phyloP scores from a whole-genome alignment of 30 jellyfish, hydroid and myxozoan genomes.

The Hydractinia symbiolongicarpus region DNA sequence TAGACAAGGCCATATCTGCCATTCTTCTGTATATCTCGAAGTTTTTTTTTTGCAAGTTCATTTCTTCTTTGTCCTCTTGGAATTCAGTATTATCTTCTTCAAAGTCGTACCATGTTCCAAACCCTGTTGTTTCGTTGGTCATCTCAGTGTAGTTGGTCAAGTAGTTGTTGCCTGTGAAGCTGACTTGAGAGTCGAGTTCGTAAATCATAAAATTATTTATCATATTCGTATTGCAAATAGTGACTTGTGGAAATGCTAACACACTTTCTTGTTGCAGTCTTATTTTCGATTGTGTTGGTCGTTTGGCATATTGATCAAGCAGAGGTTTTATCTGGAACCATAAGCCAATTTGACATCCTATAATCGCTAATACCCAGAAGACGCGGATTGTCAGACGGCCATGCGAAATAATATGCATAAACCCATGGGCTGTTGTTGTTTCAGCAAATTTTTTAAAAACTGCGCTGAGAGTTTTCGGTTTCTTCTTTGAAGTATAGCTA shows the following conservation, averaged over 20 bases:
- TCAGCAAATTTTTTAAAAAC: background rate
- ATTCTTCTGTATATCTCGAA: background rate
- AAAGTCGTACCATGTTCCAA: background rate
- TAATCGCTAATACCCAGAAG: conserved; percentile 14
- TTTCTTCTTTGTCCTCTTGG: background rate
- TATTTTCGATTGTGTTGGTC: conserved; percentile 8
- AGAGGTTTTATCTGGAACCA: conserved; percentile 15
- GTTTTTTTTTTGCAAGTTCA: background rate
- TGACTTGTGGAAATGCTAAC: background rate
- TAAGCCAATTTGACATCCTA: conserved; percentile 1
- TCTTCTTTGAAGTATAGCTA: too few species aligned
- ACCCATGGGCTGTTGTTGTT: conserved; percentile 20
- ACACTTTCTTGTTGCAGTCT: background rate
- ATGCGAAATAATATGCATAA: background rate
- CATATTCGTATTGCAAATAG: conserved; percentile 13
- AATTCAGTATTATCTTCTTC: background rate
- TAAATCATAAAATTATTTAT: background rate
- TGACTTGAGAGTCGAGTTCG: background rate
- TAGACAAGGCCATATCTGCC: conserved; percentile 4
- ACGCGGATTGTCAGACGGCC: background rate
- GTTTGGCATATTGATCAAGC: background rate
- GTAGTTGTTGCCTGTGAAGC: background rate
- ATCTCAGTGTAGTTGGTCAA: background rate
- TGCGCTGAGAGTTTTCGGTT: background rate
- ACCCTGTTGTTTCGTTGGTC: background rate